phyloP scores from a whole-genome alignment of 2,113 vertebrate species.

The Lepisosteus osseus region DNA sequence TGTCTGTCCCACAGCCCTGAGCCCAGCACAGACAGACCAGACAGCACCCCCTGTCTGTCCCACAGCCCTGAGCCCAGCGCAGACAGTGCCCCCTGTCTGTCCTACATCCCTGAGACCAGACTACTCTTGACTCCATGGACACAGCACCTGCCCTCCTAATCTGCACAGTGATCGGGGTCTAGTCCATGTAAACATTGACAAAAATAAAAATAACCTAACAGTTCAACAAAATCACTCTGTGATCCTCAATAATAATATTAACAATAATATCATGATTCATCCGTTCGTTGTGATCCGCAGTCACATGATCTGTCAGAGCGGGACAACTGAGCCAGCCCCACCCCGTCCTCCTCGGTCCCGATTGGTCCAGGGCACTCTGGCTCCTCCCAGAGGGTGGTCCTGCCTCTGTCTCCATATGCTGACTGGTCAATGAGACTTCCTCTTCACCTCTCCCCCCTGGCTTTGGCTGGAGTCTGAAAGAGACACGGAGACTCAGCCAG shows the following conservation, averaged over 20 bases:
- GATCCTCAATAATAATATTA: neutral
- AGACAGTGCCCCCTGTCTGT: too few relatives aligned
- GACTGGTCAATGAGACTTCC: constrained; percentile 89
- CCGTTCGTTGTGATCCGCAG: constrained; percentile 53
- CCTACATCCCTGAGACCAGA: too few relatives aligned
- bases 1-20: too few relatives aligned
- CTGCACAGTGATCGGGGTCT: constrained; percentile 76
- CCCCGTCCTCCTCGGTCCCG: constrained; percentile 42
- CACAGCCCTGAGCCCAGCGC: too few relatives aligned
- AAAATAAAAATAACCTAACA: too few relatives aligned
- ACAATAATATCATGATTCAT: constrained; percentile 59
- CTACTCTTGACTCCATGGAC: too few relatives aligned
- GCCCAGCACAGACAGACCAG: too few relatives aligned
- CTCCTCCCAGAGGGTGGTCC: too few relatives aligned
- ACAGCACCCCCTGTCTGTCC: too few relatives aligned
- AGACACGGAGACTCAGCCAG: neutral
- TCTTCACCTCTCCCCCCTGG: constrained; percentile 90
- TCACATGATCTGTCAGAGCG: constrained; percentile 62
- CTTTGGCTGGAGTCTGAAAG: constrained; percentile 90
- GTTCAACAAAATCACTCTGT: too few relatives aligned
- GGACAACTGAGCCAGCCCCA: constrained; percentile 57
- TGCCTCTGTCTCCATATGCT: constrained; percentile 25
- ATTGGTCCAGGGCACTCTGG: neutral
- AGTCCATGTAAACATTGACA: constrained; percentile 76
- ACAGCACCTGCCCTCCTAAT: too few relatives aligned